Evolutionary conservation across 2,888 invertebrate species (phyloP), one percentile per base, ranked within the genome.

Genomic region (Hypsopygia costalis): DNA sequence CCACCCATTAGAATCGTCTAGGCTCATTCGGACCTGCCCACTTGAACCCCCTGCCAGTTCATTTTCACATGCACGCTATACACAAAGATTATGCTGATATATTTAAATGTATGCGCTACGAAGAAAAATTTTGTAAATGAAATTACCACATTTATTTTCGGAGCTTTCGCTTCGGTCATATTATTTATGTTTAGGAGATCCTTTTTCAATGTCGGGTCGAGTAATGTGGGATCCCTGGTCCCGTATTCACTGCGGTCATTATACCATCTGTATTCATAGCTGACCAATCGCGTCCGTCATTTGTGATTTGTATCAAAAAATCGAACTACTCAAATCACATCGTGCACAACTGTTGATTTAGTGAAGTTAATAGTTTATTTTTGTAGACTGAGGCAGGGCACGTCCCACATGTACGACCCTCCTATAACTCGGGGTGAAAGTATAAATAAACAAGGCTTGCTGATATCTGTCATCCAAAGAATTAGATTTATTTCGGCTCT

Each of bases 361-460:
- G 69, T 65, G 60, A 62, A 66, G 61, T 68, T 72, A 72, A 75
- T 75, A 74, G 83, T 83, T 82, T 81, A 85, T 85, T 85, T 83
- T 71, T 55, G 81, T 79, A 68, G 67, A 72, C 68, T 70, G 63
- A 71, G 63, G 67, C 62, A 62, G 66, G 64, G 66, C 61, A 55
- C 62, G 65, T 66, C 64, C 66, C 87, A 81, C 75, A 78, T 82
- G 83, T 72, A 64, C 74, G 63, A 74, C 81, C 81, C 81, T 74
- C 69, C 65, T 49, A 54, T 50, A 67, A 60, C 58, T 62, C 60
- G 58, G 77, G 77, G 75, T 77, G 76, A 83, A 83, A 81, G 76
- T 86, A 88, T 83, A 87, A 86, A 88, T 88, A 88, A 85, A 87
- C 85, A 80, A 81, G 79, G 71, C 81, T 85, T 80, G 81, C 87